Conservation (phyloP, 2,113 vertebrate genomes). For the Dinomys branickii region DNA sequence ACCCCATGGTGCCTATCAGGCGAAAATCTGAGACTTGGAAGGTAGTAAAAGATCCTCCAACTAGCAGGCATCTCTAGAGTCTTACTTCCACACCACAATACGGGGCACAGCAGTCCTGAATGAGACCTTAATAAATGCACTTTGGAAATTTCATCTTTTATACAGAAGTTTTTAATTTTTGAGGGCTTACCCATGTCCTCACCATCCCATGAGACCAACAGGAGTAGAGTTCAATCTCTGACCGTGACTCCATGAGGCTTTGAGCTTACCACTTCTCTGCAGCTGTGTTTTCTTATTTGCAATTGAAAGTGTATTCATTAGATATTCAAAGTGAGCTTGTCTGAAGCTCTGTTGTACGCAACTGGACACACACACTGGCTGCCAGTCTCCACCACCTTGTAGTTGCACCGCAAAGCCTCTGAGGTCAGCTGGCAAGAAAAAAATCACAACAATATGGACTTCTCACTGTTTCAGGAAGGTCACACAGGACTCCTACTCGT, state of each 20-base stretch:
- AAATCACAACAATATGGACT: background rate
- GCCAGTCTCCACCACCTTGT: background rate
- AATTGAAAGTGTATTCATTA: background rate
- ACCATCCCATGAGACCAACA: background rate
- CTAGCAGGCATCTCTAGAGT: background rate
- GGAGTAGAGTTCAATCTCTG: background rate
- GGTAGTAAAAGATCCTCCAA: background rate
- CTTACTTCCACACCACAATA: background rate
- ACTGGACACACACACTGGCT: background rate
- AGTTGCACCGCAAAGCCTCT: background rate
- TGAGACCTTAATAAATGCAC: background rate
- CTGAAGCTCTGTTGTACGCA: background rate
- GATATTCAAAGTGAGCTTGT: background rate
- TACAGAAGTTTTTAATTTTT: background rate
- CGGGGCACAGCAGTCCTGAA: background rate
- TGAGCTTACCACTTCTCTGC: background rate
- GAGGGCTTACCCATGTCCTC: background rate
- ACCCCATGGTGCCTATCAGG: background rate
- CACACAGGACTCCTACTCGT: background rate
- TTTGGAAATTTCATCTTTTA: background rate
- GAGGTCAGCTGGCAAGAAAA: background rate
- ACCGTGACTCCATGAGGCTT: background rate
- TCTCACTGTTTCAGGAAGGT: background rate
- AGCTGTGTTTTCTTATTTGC: background rate
- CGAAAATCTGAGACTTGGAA: background rate